A percentile compares a stretch with the other conserved stretches of the same genome.
Conservation (phyloP, 2,888 invertebrate genomes). For the Xestia c-nigrum region DNA sequence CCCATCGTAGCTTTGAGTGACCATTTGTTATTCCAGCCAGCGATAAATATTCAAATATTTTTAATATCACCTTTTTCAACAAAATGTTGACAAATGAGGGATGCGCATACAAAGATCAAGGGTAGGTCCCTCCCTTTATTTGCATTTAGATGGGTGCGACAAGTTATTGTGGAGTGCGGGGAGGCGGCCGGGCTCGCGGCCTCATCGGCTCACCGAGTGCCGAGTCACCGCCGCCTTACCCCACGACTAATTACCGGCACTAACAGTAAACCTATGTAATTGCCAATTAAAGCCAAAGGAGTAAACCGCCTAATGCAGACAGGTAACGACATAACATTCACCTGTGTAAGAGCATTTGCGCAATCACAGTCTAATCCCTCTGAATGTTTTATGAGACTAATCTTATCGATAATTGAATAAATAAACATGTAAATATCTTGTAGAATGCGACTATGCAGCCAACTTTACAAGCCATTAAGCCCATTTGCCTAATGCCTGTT, state of each 20-base stretch:
- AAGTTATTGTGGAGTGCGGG: constrained; percentile 79
- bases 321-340: constrained; percentile 37
- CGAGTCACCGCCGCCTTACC: constrained; percentile 61
- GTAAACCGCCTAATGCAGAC: constrained; percentile 53
- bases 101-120: constrained; percentile 83
- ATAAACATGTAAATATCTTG: constrained; percentile 66
- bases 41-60: constrained; percentile 65
- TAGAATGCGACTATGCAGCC: constrained; percentile 64
- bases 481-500: constrained; percentile 62
- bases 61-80: constrained; percentile 71
- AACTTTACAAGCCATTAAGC: constrained; percentile 56
- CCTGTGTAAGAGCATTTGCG: constrained; percentile 43
- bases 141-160: constrained; percentile 87
- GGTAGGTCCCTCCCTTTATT: constrained; percentile 81
- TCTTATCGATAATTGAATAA: constrained; percentile 67
- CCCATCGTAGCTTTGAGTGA: constrained; percentile 34
- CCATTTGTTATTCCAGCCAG: constrained; percentile 51
- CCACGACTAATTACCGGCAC: constrained; percentile 77
- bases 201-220: constrained; percentile 61
- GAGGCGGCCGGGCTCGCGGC: constrained; percentile 52
- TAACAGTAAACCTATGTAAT: constrained; percentile 75
- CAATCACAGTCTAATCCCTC: constrained; percentile 48
- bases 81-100: constrained; percentile 86
- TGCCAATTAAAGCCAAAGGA: constrained; percentile 68
- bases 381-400: constrained; percentile 56